Evolutionary conservation across 2,888 invertebrate genomes (phyloP), one percentile per base, ranked within the genome.

Genomic region (Polietes domitor): DNA sequence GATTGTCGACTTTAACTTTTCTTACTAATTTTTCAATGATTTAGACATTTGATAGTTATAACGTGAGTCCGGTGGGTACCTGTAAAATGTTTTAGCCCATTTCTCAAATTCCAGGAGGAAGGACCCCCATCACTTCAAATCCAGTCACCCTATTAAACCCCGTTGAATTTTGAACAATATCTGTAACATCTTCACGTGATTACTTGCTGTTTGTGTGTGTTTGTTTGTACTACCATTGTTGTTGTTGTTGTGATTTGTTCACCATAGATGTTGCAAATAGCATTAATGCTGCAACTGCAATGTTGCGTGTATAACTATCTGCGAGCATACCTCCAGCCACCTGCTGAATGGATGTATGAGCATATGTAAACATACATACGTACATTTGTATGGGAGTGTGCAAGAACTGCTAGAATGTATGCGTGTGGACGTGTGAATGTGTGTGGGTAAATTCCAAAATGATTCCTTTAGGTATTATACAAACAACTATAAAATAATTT

Each of bases 401-500:
- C 43, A 43, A 19, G 19, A 19, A 50, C 19, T 50, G 2, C 41
- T 2, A 41, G 12, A 12, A 12, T 2, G 41, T 10, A 5, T 41
- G 9, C 2, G 41, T 41, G 2, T 12, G 12, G 41, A 10, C 9
- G 41, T 41, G 41, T 41, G 41, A 12, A 41, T 41, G 41, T 2
- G 41, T 41, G 2, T 12, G 32, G 32, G 32, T 7, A 12, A 41
- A 41, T 41, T 41, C 12, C 41, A 5, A 41, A 5, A 41, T 41
- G 32, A 41, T 81, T 77, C 73, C 12, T 32, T 55, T 77, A 61
- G 58, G 37, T 77, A 76, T 77, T 81, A 77, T 58, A 68, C 37
- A 68, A 58, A 77, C 71, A 68, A 77, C 68, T 77, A 77, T 58
- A 77, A 77, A 77, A 73, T 73, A 77, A 81, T 77, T 77, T 65